A percentile compares a stretch with the other conserved stretches of the same genome.
These are phyloP conservation scores for Polyergus mexicanus DNA, from an alignment of 1,140 invertebrate species.

Conservation along the genomic window DNA sequence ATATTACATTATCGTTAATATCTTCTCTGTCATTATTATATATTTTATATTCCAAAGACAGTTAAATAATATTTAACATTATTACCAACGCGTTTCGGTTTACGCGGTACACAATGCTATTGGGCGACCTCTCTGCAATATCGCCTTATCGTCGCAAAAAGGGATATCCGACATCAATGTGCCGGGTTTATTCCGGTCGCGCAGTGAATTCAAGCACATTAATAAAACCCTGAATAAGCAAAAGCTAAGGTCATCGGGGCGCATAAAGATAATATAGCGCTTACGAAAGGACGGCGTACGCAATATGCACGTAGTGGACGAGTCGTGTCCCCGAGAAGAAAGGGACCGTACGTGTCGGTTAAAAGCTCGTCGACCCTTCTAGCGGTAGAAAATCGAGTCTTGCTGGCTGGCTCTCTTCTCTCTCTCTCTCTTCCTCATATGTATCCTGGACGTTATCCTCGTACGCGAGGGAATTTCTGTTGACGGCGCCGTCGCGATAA, in stretches of 20 bases:
- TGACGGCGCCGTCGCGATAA: slow-evolving; percentile 47
- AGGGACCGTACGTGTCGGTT: slow-evolving; percentile 45
- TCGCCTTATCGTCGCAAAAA: slow-evolving; percentile 7
- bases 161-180: slow-evolving; percentile 26
- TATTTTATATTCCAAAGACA: neutral
- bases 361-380: slow-evolving; percentile 57
- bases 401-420: neutral
- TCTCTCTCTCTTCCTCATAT: neutral
- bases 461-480: slow-evolving; percentile 61
- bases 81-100: neutral
- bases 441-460: slow-evolving; percentile 49
- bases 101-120: neutral
- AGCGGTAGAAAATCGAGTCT: slow-evolving; percentile 59
- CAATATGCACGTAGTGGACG: slow-evolving; percentile 53
- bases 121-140: neutral
- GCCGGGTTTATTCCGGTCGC: slow-evolving; percentile 54
- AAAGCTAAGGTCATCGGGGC: slow-evolving; percentile 42
- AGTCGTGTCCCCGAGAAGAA: slow-evolving; percentile 58
- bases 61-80: neutral
- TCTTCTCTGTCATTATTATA: too few relatives aligned
- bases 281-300: slow-evolving; percentile 55
- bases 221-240: slow-evolving; percentile 64
- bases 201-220: slow-evolving; percentile 61
- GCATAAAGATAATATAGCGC: slow-evolving; percentile 63
- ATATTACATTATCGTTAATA: too few relatives aligned